Evolutionary conservation across 2,888 invertebrate genomes (phyloP).

Genomic region (Diploptera punctata): DNA sequence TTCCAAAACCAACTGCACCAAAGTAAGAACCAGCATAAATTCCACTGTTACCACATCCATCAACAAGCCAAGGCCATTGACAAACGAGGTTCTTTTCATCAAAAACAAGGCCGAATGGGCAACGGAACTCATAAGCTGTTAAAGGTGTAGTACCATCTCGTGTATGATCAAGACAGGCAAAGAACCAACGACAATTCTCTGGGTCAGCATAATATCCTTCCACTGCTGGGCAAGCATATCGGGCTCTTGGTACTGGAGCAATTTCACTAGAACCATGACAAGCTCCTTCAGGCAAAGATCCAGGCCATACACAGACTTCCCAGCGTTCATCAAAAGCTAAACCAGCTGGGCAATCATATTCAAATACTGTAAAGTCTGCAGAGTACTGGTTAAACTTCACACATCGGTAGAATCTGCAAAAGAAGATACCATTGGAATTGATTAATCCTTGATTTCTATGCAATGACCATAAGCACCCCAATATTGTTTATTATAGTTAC

Average conservation of each 20-base stretch:
- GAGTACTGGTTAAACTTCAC: slow-evolving; percentile 79
- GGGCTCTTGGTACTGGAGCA: slow-evolving; percentile 70
- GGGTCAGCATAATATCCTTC: slow-evolving; percentile 80
- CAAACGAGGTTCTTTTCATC: slow-evolving; percentile 73
- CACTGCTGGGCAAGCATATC: slow-evolving; percentile 71
- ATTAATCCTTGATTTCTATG: no score
- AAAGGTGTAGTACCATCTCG: slow-evolving; percentile 52
- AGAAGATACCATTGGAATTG: no score
- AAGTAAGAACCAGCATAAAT: slow-evolving; percentile 2
- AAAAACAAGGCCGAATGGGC: slow-evolving; percentile 80
- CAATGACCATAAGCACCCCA: no score
- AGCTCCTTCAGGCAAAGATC: slow-evolving; percentile 71
- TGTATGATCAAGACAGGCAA: slow-evolving; percentile 76
- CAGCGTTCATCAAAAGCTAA: slow-evolving; percentile 77
- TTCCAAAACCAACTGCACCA: slow-evolving; percentile 24
- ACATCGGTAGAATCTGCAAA: slow-evolving; percentile 74
- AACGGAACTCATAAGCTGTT: slow-evolving; percentile 80
- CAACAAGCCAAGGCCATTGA: slow-evolving; percentile 83
- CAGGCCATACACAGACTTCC: slow-evolving; percentile 84
- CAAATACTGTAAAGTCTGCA: slow-evolving; percentile 78
- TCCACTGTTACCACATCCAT: slow-evolving; percentile 47
- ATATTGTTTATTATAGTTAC: no score
- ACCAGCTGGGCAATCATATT: slow-evolving; percentile 81
- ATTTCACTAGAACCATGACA: slow-evolving; percentile 79
- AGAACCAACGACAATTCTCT: slow-evolving; percentile 84